A percentile compares a stretch with the other conserved stretches of the same genome.
These are phyloP conservation scores for Amphipyra tragopoginis DNA, from an alignment of 2,888 invertebrate genomes.

Conservation along the genomic window DNA sequence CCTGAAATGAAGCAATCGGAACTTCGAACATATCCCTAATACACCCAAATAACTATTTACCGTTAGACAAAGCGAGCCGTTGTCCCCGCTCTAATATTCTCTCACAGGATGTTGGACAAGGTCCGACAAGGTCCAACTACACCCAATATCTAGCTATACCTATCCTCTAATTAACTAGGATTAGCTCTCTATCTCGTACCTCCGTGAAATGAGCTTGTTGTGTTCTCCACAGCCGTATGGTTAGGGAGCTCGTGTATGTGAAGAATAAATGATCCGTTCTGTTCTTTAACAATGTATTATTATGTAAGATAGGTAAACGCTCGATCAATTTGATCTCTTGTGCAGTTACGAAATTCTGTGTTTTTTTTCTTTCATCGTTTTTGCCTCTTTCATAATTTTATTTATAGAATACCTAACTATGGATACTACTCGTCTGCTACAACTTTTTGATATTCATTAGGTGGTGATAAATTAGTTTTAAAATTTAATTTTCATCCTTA, in stretches of 20 bases:
- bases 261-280: slow-evolving; percentile 30
- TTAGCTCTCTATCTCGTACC: slow-evolving; percentile 72
- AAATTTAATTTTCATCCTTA: too few relatives aligned
- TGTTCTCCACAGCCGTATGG: slow-evolving; percentile 40
- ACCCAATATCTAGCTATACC: slow-evolving; percentile 58
- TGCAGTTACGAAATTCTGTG: too few relatives aligned
- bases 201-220: slow-evolving; percentile 66
- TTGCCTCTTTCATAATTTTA: too few relatives aligned
- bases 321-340: too few relatives aligned
- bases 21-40: slow-evolving; percentile 37
- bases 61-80: slow-evolving; percentile 40
- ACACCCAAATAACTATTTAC: slow-evolving; percentile 43
- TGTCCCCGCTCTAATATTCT: slow-evolving; percentile 63
- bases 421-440: too few relatives aligned
- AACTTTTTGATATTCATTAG: too few relatives aligned
- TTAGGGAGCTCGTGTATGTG: neutral
- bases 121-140: slow-evolving; percentile 43
- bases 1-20: slow-evolving; percentile 45
- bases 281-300: neutral
- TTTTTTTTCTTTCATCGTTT: too few relatives aligned
- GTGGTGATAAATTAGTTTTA: too few relatives aligned
- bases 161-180: slow-evolving; percentile 75
- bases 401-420: too few relatives aligned
- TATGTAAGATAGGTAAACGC: too few relatives aligned
- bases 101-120: slow-evolving; percentile 58